phyloP scores from a whole-genome alignment of 2,113 vertebrate species.

The Scartelaos histophorus region DNA sequence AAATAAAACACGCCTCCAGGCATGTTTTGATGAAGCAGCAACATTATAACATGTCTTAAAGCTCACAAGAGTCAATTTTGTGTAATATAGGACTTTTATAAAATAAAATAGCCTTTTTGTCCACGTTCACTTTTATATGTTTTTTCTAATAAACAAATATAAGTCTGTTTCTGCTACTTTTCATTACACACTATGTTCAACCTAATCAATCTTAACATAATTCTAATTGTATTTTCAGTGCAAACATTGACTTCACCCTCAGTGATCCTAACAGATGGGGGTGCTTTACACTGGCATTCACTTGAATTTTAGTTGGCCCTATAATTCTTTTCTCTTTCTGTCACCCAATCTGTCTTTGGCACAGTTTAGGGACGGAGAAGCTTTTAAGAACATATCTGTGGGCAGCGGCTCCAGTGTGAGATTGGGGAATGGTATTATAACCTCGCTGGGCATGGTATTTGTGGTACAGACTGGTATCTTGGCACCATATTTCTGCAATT shows the following conservation, averaged over 20 bases:
- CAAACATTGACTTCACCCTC: not conserved
- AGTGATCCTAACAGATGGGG: slow-evolving; percentile 1
- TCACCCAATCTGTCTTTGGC: slow-evolving; percentile 4
- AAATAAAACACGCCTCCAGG: too few relatives aligned
- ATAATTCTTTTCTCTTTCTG: not conserved
- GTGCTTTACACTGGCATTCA: not conserved
- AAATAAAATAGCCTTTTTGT: not conserved
- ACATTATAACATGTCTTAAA: too few relatives aligned
- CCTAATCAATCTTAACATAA: slow-evolving; percentile 3
- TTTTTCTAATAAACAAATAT: not conserved
- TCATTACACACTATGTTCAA: not conserved
- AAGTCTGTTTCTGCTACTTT: not conserved
- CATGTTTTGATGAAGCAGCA: too few relatives aligned
- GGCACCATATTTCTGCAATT: not conserved
- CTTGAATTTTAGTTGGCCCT: not conserved
- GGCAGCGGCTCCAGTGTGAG: not conserved
- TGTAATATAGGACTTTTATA: too few relatives aligned
- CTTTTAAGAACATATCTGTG: not conserved
- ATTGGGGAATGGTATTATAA: not conserved
- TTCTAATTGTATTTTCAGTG: not conserved
- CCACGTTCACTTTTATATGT: not conserved
- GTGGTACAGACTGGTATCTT: not conserved
- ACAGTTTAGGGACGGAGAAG: not conserved
- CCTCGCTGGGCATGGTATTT: not conserved
- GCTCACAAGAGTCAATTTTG: too few relatives aligned